These are phyloP conservation scores for Scolopax rusticola DNA, from an alignment of 2,797 vertebrate genomes.

Conservation along the genomic window DNA sequence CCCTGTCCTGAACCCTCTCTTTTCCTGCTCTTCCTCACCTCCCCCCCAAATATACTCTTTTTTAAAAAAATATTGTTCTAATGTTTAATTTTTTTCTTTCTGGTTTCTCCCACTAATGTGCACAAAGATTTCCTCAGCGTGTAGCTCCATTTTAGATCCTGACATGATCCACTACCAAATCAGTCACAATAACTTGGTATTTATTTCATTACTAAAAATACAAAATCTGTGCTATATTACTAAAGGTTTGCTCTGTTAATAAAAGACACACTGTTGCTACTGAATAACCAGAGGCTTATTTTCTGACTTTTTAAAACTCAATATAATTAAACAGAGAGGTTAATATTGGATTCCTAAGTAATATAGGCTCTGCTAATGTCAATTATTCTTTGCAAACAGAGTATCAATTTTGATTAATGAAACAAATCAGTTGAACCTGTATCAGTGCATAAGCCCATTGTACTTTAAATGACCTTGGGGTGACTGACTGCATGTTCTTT, in stretches of 20 bases:
- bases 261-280: neutral
- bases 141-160: neutral
- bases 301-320: slow-evolving; percentile 8
- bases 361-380: neutral
- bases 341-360: slow-evolving; percentile 17
- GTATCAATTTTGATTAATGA: slow-evolving; percentile 36
- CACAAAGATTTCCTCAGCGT: neutral
- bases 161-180: neutral
- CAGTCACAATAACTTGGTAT: neutral
- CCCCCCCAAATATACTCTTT: fast-evolving
- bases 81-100: neutral
- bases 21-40: neutral
- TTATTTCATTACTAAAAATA: neutral
- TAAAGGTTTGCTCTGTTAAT: neutral
- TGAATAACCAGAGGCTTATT: slow-evolving; percentile 16
- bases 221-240: neutral
- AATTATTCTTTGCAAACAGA: slow-evolving; percentile 35
- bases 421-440: slow-evolving; percentile 16
- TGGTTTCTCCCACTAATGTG: neutral
- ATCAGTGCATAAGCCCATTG: neutral
- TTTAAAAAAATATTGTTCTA: neutral
- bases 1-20: neutral
- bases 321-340: neutral
- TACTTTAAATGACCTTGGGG: slow-evolving; percentile 33
- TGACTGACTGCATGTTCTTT: neutral